Evolutionary conservation across 2,797 vertebrate genomes (phyloP).

Genomic region (Manis javanica): DNA sequence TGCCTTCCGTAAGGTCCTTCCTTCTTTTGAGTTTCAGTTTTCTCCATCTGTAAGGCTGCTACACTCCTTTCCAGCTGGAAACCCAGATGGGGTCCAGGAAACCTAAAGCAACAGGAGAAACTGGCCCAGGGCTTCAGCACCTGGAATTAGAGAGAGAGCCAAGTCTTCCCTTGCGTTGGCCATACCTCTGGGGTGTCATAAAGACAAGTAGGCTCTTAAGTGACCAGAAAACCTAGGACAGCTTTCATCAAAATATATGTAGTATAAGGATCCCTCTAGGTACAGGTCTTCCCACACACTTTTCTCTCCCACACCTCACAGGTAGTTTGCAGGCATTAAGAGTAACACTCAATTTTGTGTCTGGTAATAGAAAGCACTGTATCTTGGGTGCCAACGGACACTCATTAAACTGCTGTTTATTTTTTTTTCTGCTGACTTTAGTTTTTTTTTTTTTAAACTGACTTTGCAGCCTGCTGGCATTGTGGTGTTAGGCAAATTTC

Average conservation of each 20-base stretch:
- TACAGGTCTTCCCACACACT: neutral
- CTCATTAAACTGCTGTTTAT: neutral
- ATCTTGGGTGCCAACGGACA: neutral
- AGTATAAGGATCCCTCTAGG: too few species aligned
- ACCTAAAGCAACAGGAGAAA: neutral
- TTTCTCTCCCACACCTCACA: neutral
- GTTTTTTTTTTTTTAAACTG: neutral
- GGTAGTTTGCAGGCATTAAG: neutral
- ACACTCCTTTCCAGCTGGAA: neutral
- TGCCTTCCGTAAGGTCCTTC: neutral
- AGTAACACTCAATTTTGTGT: neutral
- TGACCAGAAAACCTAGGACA: neutral
- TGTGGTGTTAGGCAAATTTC: neutral
- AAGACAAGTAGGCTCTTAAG: neutral
- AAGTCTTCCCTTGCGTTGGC: neutral
- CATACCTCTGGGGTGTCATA: neutral
- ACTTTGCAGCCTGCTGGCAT: neutral
- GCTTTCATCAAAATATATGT: neutral
- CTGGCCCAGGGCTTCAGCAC: fast-evolving
- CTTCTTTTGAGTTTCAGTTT: neutral
- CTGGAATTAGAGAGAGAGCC: too few species aligned
- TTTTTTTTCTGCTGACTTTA: neutral
- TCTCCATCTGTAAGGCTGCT: neutral
- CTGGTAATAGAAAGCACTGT: neutral
- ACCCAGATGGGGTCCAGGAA: neutral